phyloP scores from a whole-genome alignment of 2,797 vertebrate species.

The Sebastes paucispinis region DNA sequence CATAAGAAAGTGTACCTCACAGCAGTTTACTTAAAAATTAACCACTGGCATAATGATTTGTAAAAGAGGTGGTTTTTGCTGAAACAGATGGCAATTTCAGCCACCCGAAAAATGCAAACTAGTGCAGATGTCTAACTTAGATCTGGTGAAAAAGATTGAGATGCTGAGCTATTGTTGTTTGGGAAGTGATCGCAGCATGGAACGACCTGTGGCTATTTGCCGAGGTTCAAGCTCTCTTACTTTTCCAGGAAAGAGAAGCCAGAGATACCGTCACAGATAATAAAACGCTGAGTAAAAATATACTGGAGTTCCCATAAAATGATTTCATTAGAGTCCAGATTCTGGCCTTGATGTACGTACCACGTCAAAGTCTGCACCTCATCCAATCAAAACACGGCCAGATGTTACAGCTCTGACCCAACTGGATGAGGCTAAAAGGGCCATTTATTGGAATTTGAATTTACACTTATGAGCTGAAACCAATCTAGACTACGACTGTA shows the following conservation, averaged over 20 bases:
- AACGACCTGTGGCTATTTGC: conserved; percentile 4
- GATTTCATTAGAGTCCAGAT: conserved; percentile 54
- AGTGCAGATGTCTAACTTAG: background rate
- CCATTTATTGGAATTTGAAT: conserved; percentile 14
- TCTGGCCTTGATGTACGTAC: conserved; percentile 51
- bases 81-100: background rate
- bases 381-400: conserved; percentile 75
- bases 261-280: conserved; percentile 59
- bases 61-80: background rate
- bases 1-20: background rate
- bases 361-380: conserved; percentile 39
- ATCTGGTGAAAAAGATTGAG: background rate
- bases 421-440: conserved; percentile 27
- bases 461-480: conserved; percentile 1
- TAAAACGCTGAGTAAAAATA: conserved; percentile 64
- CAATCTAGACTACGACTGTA: background rate
- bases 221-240: conserved; percentile 7
- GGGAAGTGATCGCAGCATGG: conserved; percentile 1
- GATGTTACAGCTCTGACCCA: conserved; percentile 53
- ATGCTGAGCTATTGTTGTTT: background rate
- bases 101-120: background rate
- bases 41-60: background rate
- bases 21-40: background rate
- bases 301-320: conserved; percentile 60
- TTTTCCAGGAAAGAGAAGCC: conserved; percentile 48